Evolutionary conservation across 2,113 vertebrate species (phyloP).

Genomic region (Boulengeromyrus knoepffleri): DNA sequence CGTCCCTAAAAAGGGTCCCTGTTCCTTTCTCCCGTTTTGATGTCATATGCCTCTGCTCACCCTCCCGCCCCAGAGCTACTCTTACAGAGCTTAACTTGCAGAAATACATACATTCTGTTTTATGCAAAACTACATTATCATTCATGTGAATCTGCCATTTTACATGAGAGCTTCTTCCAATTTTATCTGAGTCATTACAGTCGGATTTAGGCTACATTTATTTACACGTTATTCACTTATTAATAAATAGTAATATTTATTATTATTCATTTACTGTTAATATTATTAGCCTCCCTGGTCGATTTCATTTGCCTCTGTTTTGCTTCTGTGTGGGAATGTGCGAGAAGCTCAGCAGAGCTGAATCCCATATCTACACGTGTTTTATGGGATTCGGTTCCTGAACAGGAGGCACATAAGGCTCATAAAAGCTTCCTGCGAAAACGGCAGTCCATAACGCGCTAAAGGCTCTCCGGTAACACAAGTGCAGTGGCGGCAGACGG

Average conservation of each 20-base stretch:
- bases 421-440: neutral
- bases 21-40: neutral
- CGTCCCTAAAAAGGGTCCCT: neutral
- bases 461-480: neutral
- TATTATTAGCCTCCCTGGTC: neutral
- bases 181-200: neutral
- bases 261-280: neutral
- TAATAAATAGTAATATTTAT: neutral
- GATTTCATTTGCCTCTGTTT: neutral
- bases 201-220: neutral
- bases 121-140: neutral
- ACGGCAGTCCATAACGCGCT: neutral
- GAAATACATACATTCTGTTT: neutral
- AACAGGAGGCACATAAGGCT: neutral
- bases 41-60: neutral
- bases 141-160: neutral
- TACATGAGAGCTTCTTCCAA: neutral
- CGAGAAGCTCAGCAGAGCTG: neutral
- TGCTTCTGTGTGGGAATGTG: neutral
- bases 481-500: neutral
- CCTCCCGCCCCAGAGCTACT: neutral
- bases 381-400: neutral
- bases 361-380: neutral
- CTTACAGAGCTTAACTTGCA: neutral
- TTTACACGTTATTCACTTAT: neutral